phyloP scores from a whole-genome alignment of 2,888 invertebrate species.

The Tipula unca region DNA sequence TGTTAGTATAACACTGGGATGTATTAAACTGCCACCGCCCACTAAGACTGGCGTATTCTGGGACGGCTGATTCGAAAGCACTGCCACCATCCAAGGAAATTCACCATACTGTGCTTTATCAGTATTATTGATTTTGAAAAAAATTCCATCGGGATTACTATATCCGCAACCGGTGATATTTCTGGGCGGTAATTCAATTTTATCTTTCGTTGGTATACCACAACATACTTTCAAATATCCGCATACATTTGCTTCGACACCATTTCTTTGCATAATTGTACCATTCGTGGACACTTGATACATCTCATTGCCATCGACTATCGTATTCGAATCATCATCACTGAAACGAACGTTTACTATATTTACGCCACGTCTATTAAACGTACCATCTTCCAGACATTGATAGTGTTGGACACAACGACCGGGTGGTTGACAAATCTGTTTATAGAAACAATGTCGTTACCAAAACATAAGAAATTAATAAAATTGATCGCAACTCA shows the following conservation, averaged over 20 bases:
- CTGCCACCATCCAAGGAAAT: slow-evolving; percentile 48
- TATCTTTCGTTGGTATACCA: slow-evolving; percentile 29
- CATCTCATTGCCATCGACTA: background rate
- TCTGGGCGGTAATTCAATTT: slow-evolving; percentile 31
- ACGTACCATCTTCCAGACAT: background rate
- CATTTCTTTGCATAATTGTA: background rate
- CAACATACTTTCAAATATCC: slow-evolving; percentile 35
- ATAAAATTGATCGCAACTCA: background rate
- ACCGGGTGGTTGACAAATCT: background rate
- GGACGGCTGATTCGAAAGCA: slow-evolving; percentile 31
- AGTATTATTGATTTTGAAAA: slow-evolving; percentile 52
- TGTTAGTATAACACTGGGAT: slow-evolving; percentile 50
- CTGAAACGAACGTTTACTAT: background rate
- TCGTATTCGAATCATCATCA: background rate
- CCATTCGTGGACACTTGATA: background rate
- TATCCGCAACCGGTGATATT: slow-evolving; percentile 53
- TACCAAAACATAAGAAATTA: background rate
- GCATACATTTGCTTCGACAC: background rate
- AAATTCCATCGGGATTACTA: slow-evolving; percentile 63
- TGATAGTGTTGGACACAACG: background rate
- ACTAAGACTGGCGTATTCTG: slow-evolving; percentile 41
- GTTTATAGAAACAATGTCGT: background rate
- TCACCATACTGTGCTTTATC: slow-evolving; percentile 53
- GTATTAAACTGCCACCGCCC: slow-evolving; percentile 38
- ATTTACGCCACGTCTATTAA: background rate